Percentiles rank a stretch among this genome's conserved stretches.
These are phyloP conservation scores for Mugil cephalus DNA, from an alignment of 2,113 vertebrate species.

Conservation along the genomic window DNA sequence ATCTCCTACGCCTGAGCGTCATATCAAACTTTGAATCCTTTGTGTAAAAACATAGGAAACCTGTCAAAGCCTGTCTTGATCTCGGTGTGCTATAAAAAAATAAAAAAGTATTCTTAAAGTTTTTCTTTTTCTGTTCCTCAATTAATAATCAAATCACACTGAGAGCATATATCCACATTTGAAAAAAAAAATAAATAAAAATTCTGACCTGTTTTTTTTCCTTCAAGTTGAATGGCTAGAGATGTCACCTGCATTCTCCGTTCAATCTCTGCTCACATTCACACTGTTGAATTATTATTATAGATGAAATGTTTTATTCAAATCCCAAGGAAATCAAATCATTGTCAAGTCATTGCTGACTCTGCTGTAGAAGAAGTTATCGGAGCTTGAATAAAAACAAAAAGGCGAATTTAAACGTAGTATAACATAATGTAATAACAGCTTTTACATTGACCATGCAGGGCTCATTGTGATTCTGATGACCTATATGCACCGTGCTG, in stretches of 20 bases:
- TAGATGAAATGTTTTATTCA: conserved; percentile 73
- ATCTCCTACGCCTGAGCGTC: conserved; percentile 13
- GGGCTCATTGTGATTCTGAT: not conserved
- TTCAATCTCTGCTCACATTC: conserved; percentile 30
- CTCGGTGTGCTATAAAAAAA: not conserved
- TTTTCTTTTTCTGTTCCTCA: not conserved
- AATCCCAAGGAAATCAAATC: conserved; percentile 30
- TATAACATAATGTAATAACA: not conserved
- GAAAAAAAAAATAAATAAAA: conserved; percentile 24
- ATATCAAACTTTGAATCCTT: conserved; percentile 7
- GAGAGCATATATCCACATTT: conserved; percentile 2
- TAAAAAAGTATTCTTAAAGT: conserved; percentile 2
- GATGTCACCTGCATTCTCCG: conserved; percentile 25
- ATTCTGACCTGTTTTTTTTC: conserved; percentile 23
- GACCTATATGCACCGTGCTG: conserved; percentile 8
- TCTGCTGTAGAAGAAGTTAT: conserved; percentile 59
- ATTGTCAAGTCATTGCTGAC: conserved; percentile 35
- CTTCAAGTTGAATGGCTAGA: conserved; percentile 41
- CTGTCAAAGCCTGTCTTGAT: conserved; percentile 16
- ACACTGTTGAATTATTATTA: conserved; percentile 67
- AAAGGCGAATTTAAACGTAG: conserved; percentile 39
- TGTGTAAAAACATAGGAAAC: conserved; percentile 3
- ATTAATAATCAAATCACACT: conserved; percentile 13
- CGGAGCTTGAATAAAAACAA: conserved; percentile 44
- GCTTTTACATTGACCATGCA: conserved; percentile 11